phyloP scores from a whole-genome alignment of 2,113 vertebrate species.

The Ciconia maguari region DNA sequence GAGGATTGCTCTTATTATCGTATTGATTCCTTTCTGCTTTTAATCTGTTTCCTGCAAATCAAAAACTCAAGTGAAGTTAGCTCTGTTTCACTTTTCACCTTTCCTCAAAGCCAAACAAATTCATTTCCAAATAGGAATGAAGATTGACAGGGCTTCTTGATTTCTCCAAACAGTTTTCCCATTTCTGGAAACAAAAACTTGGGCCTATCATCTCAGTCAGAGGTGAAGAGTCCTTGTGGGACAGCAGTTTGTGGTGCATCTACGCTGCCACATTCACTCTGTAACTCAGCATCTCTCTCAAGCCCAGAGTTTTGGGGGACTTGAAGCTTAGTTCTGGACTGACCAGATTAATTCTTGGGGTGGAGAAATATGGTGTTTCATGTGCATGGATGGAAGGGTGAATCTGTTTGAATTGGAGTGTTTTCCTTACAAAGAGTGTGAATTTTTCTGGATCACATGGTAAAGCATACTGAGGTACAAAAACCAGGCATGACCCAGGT shows the following conservation, averaged over 20 bases:
- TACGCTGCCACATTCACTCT: neutral
- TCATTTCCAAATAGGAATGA: neutral
- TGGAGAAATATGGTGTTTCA: neutral
- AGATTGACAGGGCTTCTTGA: neutral
- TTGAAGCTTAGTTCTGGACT: neutral
- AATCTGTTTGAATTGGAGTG: neutral
- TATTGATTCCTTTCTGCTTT: constrained; percentile 14
- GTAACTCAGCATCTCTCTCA: neutral
- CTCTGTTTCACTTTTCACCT: neutral
- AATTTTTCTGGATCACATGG: neutral
- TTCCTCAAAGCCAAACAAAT: neutral
- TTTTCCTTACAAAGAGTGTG: neutral
- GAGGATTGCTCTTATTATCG: neutral
- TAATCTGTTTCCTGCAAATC: neutral
- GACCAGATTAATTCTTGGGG: neutral
- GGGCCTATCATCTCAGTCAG: neutral
- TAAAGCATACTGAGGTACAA: neutral
- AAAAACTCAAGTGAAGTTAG: neutral
- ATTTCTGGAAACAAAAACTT: neutral
- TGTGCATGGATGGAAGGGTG: neutral
- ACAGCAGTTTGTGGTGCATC: neutral
- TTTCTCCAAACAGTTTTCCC: neutral
- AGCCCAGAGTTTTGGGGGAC: neutral
- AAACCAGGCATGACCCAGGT: neutral
- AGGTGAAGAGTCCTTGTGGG: neutral